Conservation (phyloP, 2,797 vertebrate species). For the Gouania willdenowi region DNA sequence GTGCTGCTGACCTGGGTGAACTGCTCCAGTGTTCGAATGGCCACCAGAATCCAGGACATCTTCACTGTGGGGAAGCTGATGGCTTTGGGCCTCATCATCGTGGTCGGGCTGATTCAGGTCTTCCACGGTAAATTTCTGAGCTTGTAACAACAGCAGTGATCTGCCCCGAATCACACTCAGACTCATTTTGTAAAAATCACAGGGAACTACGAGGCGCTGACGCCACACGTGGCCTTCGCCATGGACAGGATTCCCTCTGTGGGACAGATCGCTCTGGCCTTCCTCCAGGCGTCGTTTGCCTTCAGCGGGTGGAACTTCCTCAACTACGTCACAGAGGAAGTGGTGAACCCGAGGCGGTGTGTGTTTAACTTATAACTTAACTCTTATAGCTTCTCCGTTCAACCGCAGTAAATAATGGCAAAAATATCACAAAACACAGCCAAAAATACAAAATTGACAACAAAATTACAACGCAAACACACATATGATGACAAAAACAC, state of each 20-base stretch:
- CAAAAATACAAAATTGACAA: too few relatives aligned
- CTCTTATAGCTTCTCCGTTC: too few relatives aligned
- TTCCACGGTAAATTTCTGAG: constrained; percentile 79
- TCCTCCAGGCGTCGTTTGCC: constrained; percentile 95
- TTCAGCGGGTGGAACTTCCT: constrained; percentile 99
- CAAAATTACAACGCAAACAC: too few relatives aligned
- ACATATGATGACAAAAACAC: too few relatives aligned
- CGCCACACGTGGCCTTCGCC: constrained; percentile 81
- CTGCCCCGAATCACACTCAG: too few relatives aligned
- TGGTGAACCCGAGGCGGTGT: constrained; percentile 96
- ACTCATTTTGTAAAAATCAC: too few relatives aligned
- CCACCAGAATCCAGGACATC: constrained; percentile 91
- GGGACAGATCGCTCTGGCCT: constrained; percentile 91
- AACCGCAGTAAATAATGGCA: too few relatives aligned
- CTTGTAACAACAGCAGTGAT: too few relatives aligned
- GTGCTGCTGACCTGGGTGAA: constrained; percentile 98
- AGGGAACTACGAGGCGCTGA: constrained; percentile 89
- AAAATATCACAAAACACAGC: too few relatives aligned
- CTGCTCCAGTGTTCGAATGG: constrained; percentile 93
- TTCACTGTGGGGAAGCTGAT: constrained; percentile 94
- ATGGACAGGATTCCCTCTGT: constrained; percentile 86
- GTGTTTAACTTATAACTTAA: too few relatives aligned
- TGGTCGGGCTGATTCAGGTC: constrained; percentile 90
- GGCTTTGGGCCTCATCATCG: constrained; percentile 91
- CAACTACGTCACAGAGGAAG: constrained; percentile 96